Evolutionary conservation across 1,140 invertebrate genomes (phyloP).

Genomic region (Plodia interpunctella): DNA sequence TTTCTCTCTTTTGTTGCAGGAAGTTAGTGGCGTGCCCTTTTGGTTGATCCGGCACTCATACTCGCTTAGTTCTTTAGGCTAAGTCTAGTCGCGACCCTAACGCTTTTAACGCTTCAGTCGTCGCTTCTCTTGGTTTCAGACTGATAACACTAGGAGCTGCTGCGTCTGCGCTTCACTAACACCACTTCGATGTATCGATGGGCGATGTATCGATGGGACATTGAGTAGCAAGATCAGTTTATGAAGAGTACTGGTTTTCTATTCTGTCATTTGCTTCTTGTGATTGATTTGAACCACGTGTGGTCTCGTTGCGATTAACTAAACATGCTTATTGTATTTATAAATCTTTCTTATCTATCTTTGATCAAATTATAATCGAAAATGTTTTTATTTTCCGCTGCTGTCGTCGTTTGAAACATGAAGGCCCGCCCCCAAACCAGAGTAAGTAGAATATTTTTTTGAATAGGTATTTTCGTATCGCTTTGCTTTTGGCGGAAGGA

Average conservation of each 20-base stretch:
- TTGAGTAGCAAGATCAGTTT: slow-evolving; percentile 18
- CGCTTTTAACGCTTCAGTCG: slow-evolving; percentile 56
- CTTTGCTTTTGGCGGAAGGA: slow-evolving; percentile 60
- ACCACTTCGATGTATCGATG: slow-evolving; percentile 5
- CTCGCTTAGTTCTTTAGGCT: slow-evolving; percentile 63
- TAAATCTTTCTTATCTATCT: slow-evolving; percentile 33
- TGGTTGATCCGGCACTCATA: slow-evolving; percentile 67
- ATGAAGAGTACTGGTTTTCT: slow-evolving; percentile 22
- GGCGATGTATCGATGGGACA: too few species aligned
- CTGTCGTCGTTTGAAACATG: slow-evolving; percentile 49
- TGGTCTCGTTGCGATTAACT: neutral
- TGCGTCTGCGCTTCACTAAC: slow-evolving; percentile 26
- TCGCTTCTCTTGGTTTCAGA: slow-evolving; percentile 63
- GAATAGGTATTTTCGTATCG: slow-evolving; percentile 25
- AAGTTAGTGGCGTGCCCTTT: slow-evolving; percentile 78
- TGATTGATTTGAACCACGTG: slow-evolving; percentile 12
- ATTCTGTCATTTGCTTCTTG: slow-evolving; percentile 16
- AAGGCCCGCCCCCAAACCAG: slow-evolving; percentile 75
- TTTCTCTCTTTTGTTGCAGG: slow-evolving; percentile 78
- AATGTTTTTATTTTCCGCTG: slow-evolving; percentile 70
- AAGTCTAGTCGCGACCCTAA: slow-evolving; percentile 58
- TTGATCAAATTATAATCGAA: slow-evolving; percentile 52
- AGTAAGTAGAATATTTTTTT: slow-evolving; percentile 58
- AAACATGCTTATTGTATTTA: slow-evolving; percentile 28
- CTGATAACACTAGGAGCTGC: slow-evolving; percentile 39